phyloP scores from a whole-genome alignment of 2,888 invertebrate genomes.

The Ectemnius cavifrons region DNA sequence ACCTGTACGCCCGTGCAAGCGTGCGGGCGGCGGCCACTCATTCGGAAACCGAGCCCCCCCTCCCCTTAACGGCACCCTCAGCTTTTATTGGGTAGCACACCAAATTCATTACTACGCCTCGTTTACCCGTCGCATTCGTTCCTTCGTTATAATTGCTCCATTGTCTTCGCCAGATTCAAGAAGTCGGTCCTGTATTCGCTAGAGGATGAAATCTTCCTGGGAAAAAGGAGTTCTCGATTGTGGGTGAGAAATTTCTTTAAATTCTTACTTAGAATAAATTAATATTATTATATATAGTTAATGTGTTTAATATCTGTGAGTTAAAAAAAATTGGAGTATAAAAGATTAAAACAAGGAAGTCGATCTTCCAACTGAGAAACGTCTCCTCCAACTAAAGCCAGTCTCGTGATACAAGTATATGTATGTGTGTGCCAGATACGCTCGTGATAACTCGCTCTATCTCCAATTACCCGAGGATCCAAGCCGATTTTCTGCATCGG shows the following conservation, averaged over 20 bases:
- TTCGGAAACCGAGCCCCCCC: slow-evolving; percentile 45
- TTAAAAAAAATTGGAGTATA: no score
- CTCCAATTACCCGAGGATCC: background rate
- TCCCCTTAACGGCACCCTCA: slow-evolving; percentile 52
- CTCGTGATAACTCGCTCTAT: background rate
- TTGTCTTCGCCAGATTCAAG: slow-evolving; percentile 32
- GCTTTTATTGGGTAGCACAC: slow-evolving; percentile 66
- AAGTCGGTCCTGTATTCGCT: background rate
- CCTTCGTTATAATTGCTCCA: slow-evolving; percentile 64
- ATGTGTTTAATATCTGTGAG: no score
- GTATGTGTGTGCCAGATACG: no score
- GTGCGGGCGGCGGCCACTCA: slow-evolving; percentile 24
- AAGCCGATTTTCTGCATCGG: slow-evolving; percentile 4
- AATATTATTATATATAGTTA: no score
- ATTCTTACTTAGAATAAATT: no score
- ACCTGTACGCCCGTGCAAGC: slow-evolving; percentile 10
- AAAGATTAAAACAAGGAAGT: no score
- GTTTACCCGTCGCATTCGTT: slow-evolving; percentile 62
- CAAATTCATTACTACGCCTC: slow-evolving; percentile 72
- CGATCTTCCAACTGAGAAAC: no score
- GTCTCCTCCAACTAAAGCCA: no score
- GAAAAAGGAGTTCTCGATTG: no score
- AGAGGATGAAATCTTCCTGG: no score
- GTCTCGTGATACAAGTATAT: no score
- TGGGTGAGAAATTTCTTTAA: no score